Evolutionary conservation across 2,797 vertebrate species (phyloP), one percentile per base, ranked within the genome.

Genomic region (Danio choprae): DNA sequence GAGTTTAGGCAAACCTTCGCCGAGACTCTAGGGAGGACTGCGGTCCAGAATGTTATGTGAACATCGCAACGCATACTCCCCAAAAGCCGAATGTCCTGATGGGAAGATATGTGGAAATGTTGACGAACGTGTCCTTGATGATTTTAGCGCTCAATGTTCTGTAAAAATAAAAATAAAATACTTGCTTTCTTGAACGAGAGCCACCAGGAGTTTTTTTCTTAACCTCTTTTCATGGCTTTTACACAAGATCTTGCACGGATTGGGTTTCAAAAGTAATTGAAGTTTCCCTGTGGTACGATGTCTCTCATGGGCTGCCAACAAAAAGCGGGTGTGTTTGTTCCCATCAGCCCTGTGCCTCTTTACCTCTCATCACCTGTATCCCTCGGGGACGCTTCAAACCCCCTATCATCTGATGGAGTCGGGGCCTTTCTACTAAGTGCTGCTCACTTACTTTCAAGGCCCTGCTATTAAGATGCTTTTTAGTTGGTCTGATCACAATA

Each of bases 231-330:
- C 53, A 22, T 76, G 51, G 51, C 13, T 69, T 44, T 50, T 82
- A 60, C 18, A 77, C 53, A 64, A 59, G 10, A n/a, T 71, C 29
- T 85, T 65, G 67, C 43, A 67, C 10, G 16, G 69, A 74, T 81
- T 56, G 15, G 3, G 18, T 84, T 84, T 83, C 83, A 74, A 69
- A 77, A 43, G 70, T 80, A 53, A 81, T 72, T 83, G 56, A 67
- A 67, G 70, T 84, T 83, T 79, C 70, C 78, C 59, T 81, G 70
- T 76, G 43, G 60, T 60, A 38, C 41, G 63, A n/a, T 36, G 29
- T 83, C 79, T 81, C 65, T 81, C 71, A 56, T 68, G 58, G 50
- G 56, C 59, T 72, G 60, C 56, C 68, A 68, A 55, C 74, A 79
- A 58, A 84, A 83, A 64, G 72, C 51, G 63, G 67, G 56, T 62